phyloP scores from a whole-genome alignment of 2,888 invertebrate genomes.

The Agonopterix alstromeriana region DNA sequence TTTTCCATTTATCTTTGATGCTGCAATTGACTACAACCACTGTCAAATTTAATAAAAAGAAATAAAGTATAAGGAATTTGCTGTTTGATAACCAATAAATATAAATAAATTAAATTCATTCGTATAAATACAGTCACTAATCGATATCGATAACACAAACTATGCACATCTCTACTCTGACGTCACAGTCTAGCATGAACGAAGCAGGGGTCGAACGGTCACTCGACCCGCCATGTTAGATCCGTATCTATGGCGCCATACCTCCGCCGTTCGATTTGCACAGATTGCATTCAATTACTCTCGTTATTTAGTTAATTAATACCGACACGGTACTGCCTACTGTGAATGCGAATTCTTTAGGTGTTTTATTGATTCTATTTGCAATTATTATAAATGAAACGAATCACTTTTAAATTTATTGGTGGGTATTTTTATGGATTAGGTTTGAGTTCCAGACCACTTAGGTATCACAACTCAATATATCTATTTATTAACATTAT shows the following conservation, averaged over 20 bases:
- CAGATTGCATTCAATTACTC: conserved; percentile 51
- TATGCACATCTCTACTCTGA: conserved; percentile 15
- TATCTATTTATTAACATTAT: no score
- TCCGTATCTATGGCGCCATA: conserved; percentile 65
- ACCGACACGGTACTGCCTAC: conserved; percentile 12
- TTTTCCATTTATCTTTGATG: no score
- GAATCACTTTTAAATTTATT: background rate
- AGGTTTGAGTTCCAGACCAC: background rate
- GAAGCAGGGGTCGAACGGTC: conserved; percentile 50
- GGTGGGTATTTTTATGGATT: background rate
- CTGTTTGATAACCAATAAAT: no score
- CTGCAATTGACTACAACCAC: no score
- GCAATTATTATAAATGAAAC: background rate
- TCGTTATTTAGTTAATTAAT: conserved; percentile 49
- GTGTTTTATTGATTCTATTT: conserved; percentile 11
- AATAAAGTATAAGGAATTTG: no score
- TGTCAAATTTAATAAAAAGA: no score
- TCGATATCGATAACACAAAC: background rate
- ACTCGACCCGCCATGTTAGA: conserved; percentile 46
- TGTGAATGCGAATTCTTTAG: conserved; percentile 10
- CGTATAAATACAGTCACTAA: no score
- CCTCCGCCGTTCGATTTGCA: conserved; percentile 47
- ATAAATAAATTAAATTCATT: no score
- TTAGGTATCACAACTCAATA: no score
- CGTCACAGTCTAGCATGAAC: conserved; percentile 33